Evolutionary conservation across 2,797 vertebrate species (phyloP), one percentile per base, ranked within the genome.

Genomic region (Buphagus erythrorhynchus): DNA sequence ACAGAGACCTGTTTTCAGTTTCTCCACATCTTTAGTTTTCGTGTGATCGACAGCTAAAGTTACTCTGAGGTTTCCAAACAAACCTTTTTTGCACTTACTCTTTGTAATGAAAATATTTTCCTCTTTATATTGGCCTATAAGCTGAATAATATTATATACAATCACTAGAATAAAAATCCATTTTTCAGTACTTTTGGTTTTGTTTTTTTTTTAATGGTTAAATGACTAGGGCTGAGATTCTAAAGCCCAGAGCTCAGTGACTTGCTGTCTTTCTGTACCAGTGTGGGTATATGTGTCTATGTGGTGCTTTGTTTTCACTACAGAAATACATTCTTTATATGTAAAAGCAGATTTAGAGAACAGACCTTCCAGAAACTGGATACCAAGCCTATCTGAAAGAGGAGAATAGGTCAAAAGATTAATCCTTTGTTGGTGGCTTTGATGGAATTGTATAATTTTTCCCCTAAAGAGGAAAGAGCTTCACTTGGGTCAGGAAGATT

Each of bases 1-100:
- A 58, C 54, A 83, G 43, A 42, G 52, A 45, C 51, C 11, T 82
- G 12, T 83, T 96, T 95, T 90, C 63, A 82, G 45, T 81, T 36
- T 48, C 62, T 88, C 52, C 19, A 59, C 58, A 43, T 63, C 65
- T 95, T 80, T 24, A 91, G 58, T 26, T 71, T 65, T 65, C 38
- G 28, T 73, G n/a, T 75, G 28, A 77, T 86, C 16, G 8, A 13
- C n/a, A 65, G 16, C 18, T 77, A 13, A 28, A 35, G 3, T 81
- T 66, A 24, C 42, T 78, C n/a, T 35, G 45, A 52, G 13, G 6
- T 67, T 92, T 86, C 19, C 33, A 52, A 68, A 42, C 9, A 72
- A 75, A 25, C 1, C 1, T 14, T 62, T 84, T 48, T 73, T 69
- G 11, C 3, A 28, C 1, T 6, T 77, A 13, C 1, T 3, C 8